phyloP scores from a whole-genome alignment of 2,888 invertebrate species.

The Nebria brevicollis region DNA sequence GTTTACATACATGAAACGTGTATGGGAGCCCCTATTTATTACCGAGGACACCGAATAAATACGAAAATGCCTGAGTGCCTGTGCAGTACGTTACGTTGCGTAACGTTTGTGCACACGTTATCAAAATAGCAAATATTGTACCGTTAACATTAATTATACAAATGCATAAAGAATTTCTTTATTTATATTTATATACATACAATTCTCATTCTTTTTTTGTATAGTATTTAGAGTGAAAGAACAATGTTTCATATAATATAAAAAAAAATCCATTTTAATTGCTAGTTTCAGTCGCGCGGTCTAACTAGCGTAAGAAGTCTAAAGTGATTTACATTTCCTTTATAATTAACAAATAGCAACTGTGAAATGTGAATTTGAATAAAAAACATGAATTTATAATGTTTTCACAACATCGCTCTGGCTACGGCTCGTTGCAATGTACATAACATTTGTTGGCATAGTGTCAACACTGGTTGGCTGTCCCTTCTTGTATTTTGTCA shows the following conservation, averaged over 20 bases:
- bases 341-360: neutral
- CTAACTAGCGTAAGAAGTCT: neutral
- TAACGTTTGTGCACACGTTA: conserved; percentile 25
- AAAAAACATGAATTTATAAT: conserved; percentile 1
- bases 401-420: neutral
- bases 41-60: conserved; percentile 5
- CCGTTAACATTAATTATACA: conserved; percentile 43
- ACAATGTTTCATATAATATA: too few relatives aligned
- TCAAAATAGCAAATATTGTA: conserved; percentile 45
- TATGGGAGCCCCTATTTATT: conserved; percentile 3
- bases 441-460: conserved; percentile 38
- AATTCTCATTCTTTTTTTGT: too few relatives aligned
- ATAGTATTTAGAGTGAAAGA: too few relatives aligned
- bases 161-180: conserved; percentile 35
- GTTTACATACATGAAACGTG: neutral
- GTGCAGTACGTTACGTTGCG: neutral
- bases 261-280: too few relatives aligned
- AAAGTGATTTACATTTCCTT: neutral
- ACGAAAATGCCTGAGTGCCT: neutral
- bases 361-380: neutral
- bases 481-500: conserved; percentile 35
- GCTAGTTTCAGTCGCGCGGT: too few relatives aligned
- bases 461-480: conserved; percentile 29
- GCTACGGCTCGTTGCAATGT: neutral
- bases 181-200: neutral